Evolutionary conservation across 2,888 invertebrate genomes (phyloP).

Genomic region (Sceliomorpha sp.): DNA sequence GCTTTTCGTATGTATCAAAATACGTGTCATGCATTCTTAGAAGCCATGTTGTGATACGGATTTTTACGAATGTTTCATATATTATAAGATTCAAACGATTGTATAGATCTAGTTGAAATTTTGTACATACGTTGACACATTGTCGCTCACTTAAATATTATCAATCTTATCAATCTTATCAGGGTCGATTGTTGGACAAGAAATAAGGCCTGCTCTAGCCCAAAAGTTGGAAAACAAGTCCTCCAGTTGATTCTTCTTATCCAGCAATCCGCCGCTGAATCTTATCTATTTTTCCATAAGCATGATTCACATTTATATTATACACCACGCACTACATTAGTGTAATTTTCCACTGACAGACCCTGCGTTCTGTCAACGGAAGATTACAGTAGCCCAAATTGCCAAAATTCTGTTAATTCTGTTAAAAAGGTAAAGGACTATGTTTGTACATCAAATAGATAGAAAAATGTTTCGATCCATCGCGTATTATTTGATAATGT

Average conservation of each 20-base stretch:
- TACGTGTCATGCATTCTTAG: slow-evolving; percentile 2
- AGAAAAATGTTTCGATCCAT: not conserved
- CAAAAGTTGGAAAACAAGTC: too few species aligned
- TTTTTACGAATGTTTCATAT: slow-evolving; percentile 15
- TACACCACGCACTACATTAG: slow-evolving; percentile 11
- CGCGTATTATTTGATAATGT: not conserved
- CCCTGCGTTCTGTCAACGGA: not conserved
- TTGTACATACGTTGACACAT: slow-evolving; percentile 49
- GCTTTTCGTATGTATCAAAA: slow-evolving; percentile 2
- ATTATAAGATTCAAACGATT: slow-evolving; percentile 11
- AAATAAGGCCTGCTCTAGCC: too few species aligned
- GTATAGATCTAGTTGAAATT: slow-evolving; percentile 41
- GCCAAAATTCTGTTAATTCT: not conserved
- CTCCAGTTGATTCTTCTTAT: too few species aligned
- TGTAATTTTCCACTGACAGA: not conserved
- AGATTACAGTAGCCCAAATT: not conserved
- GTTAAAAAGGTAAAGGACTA: not conserved
- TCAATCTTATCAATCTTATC: too few species aligned
- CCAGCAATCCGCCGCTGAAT: too few species aligned
- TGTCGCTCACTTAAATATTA: slow-evolving; percentile 23
- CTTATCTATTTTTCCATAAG: slow-evolving; percentile 25
- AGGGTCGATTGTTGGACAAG: too few species aligned
- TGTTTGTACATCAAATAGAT: not conserved
- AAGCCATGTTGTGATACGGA: slow-evolving; percentile 39
- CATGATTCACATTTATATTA: slow-evolving; percentile 29